These are phyloP conservation scores for Imbricaverruca yamaguchii DNA, from an alignment of 2,888 invertebrate genomes.

Conservation along the genomic window DNA sequence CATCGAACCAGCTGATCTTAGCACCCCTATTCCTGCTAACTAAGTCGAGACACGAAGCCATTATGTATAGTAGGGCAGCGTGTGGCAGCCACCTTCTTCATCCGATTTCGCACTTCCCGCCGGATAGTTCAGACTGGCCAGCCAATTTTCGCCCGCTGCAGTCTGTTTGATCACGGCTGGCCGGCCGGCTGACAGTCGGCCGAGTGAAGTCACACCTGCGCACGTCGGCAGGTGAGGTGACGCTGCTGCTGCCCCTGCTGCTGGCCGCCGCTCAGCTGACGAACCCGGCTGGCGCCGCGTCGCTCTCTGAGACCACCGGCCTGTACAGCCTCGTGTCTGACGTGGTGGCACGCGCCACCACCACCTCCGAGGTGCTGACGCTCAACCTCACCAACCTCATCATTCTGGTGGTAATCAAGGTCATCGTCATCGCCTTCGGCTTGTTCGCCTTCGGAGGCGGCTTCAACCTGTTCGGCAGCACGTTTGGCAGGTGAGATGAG, in stretches of 20 bases:
- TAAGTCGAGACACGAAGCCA: too few species aligned
- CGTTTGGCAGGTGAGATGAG: not conserved
- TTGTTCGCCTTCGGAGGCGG: conserved; percentile 44
- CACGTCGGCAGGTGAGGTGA: not conserved
- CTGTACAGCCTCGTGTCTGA: conserved; percentile 20
- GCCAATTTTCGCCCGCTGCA: too few species aligned
- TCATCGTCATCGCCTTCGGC: conserved; percentile 71
- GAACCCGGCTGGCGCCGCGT: not conserved
- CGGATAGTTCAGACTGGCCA: too few species aligned
- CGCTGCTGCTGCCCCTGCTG: not conserved
- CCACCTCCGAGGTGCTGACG: conserved; percentile 56
- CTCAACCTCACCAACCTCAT: conserved; percentile 73
- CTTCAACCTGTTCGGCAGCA: not conserved
- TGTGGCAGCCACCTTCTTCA: too few species aligned
- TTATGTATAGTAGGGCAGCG: too few species aligned
- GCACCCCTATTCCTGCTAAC: too few species aligned
- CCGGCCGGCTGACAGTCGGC: too few species aligned
- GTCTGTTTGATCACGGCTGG: too few species aligned
- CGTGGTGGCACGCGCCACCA: conserved; percentile 30
- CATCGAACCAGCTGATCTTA: too few species aligned
- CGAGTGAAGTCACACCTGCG: too few species aligned
- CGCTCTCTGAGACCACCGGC: not conserved
- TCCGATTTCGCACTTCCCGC: too few species aligned
- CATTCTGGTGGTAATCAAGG: conserved; percentile 69
- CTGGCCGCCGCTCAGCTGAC: not conserved